Evolutionary conservation across 2,888 invertebrate species (phyloP), one percentile per base, ranked within the genome.

Genomic region (Lysandra coridon): DNA sequence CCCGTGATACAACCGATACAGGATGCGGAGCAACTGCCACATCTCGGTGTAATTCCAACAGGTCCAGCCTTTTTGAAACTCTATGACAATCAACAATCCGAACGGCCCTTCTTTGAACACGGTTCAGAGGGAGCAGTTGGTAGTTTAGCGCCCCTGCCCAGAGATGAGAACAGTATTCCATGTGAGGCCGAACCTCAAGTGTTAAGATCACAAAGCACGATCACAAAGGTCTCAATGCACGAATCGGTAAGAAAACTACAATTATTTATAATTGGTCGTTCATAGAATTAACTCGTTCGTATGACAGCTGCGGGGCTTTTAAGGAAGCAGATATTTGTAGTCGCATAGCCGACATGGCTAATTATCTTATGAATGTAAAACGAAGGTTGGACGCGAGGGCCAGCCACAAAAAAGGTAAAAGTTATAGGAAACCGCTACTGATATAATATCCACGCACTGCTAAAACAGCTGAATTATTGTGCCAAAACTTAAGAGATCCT

Each of bases 261-360:
- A 33, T 30, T 76, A 30, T 53, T 30, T 53, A 57, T 76, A 57
- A 76, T 57, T 76, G 76, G 44, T 23, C 33, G 75, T 49, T 44
- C 75, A 75, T 76, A 76, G 76, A 76, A 53, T 53, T 53, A 76
- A 53, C 53, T 14, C 49, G 49, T 33, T 76, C 30, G 75, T 3
- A 30, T 57, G 76, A 33, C 76, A 76, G 76, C 76, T 53, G 76
- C 76, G 33, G 33, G 53, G 33, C 76, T 23, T 76, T 57, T 76
- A 76, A 76, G 76, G 76, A 76, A 76, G 49, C 23, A 75, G 44
- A 75, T 30, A 49, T 75, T 44, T 75, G 75, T 53, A 53, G 14
- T 53, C 33, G 57, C 33, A 76, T 53, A 76, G 30, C 53, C 17
- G 76, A 76, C 76, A 10, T 30, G 75, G 44, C 7, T 53, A 30